Conservation (phyloP, 1,140 invertebrate genomes). For the Cylas formicarius region DNA sequence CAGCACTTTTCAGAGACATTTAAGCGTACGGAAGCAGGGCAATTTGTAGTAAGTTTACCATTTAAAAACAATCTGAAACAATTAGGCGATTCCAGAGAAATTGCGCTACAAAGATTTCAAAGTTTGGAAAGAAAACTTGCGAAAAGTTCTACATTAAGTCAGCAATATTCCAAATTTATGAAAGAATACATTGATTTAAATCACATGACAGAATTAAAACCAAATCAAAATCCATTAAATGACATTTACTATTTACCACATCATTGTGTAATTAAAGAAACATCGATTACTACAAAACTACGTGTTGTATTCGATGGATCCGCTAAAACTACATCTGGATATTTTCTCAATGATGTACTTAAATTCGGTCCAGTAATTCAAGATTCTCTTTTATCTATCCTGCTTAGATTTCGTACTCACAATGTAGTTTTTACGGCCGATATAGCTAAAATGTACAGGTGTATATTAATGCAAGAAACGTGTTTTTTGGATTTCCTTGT, state of each 20-base stretch:
- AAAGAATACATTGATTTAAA: no score
- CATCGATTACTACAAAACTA: neutral
- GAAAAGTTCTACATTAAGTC: constrained; percentile 1
- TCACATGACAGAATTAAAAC: no score
- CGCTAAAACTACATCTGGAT: neutral
- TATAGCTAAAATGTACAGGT: no score
- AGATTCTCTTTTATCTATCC: neutral
- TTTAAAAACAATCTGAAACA: constrained; percentile 1
- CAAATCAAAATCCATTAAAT: no score
- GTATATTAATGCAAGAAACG: neutral
- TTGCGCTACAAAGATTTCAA: constrained; percentile 1
- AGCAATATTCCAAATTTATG: no score
- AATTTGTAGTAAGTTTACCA: constrained; percentile 3
- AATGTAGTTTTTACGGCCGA: neutral
- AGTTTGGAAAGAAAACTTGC: constrained; percentile 1
- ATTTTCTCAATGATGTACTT: neutral
- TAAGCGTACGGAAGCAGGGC: neutral
- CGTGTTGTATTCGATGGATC: constrained; percentile 2
- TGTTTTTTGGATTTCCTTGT: neutral
- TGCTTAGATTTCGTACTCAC: neutral
- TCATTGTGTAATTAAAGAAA: no score
- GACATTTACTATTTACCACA: no score
- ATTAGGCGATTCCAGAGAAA: constrained; percentile 7
- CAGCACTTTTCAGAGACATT: neutral
- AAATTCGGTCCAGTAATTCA: neutral